These are phyloP conservation scores for Drosophila nr. medialis DNA, from an alignment of 2,888 invertebrate genomes.

Conservation along the genomic window DNA sequence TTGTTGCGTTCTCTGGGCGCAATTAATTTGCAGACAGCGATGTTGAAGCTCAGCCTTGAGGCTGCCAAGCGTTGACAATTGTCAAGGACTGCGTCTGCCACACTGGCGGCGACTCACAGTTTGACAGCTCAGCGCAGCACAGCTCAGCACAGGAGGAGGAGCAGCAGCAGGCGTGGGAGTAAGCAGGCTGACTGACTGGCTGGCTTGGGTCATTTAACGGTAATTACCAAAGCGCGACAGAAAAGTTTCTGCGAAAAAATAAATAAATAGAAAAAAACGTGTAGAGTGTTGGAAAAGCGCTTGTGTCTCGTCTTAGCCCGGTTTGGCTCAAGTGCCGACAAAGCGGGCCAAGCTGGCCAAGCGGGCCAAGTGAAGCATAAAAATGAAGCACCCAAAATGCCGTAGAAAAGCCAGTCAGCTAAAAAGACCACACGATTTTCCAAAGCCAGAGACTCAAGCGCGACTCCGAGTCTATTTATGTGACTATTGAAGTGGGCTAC, in stretches of 20 bases:
- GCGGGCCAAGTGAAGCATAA: slow-evolving; percentile 69
- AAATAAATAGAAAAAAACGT: slow-evolving; percentile 37
- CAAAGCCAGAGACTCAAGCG: slow-evolving; percentile 59
- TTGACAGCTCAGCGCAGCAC: slow-evolving; percentile 39
- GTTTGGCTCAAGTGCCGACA: slow-evolving; percentile 68
- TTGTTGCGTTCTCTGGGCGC: slow-evolving; percentile 36
- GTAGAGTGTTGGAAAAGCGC: slow-evolving; percentile 45
- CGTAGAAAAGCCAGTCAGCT: slow-evolving; percentile 23
- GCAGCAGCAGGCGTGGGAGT: background rate
- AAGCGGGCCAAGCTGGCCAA: slow-evolving; percentile 49
- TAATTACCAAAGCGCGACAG: slow-evolving; percentile 67
- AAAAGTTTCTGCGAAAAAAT: slow-evolving; percentile 52
- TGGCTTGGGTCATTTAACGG: slow-evolving; percentile 75
- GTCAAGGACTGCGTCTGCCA: slow-evolving; percentile 68
- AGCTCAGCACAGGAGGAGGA: background rate
- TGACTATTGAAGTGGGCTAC: slow-evolving; percentile 74
- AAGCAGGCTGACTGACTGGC: background rate
- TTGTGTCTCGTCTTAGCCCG: slow-evolving; percentile 31
- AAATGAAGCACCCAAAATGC: slow-evolving; percentile 65
- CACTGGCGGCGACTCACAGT: slow-evolving; percentile 41
- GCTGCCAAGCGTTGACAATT: slow-evolving; percentile 69
- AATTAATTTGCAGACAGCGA: slow-evolving; percentile 78
- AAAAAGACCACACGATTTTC: slow-evolving; percentile 66
- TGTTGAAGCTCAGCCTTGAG: slow-evolving; percentile 69
- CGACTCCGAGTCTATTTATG: slow-evolving; percentile 76